Percentiles rank a stretch among this genome's conserved stretches.
Evolutionary conservation across 2,113 vertebrate genomes (phyloP).

Genomic region (Corythornis madagascariensis): DNA sequence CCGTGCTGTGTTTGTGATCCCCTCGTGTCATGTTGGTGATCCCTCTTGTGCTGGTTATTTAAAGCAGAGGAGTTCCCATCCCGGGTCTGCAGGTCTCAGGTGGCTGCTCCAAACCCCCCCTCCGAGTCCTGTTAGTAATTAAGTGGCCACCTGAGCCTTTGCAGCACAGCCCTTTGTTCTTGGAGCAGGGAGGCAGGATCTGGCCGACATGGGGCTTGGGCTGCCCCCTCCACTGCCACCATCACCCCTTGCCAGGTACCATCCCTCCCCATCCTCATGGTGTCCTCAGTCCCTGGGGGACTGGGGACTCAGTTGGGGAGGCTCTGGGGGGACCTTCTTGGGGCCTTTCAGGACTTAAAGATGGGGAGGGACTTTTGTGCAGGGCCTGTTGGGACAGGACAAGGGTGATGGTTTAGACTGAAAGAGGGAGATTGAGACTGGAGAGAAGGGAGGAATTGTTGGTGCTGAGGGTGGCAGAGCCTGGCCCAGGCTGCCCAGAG

Average conservation of each 20-base stretch:
- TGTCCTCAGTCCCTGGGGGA: background rate
- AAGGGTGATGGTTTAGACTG: background rate
- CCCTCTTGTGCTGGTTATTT: background rate
- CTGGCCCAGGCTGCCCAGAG: background rate
- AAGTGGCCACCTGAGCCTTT: background rate
- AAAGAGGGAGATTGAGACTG: background rate
- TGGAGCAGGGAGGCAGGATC: background rate
- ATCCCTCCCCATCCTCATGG: background rate
- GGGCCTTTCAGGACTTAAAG: background rate
- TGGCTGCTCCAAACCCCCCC: background rate
- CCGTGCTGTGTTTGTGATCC: background rate
- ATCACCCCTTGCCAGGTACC: accelerated
- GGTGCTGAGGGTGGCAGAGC: no score
- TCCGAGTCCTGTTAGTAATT: background rate
- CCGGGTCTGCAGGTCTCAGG: background rate
- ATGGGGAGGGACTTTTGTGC: background rate
- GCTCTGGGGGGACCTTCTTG: background rate
- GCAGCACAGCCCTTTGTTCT: conserved; percentile 23
- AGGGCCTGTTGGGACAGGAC: background rate
- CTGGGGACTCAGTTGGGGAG: background rate
- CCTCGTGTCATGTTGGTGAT: no score
- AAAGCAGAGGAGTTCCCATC: background rate
- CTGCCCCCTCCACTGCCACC: background rate
- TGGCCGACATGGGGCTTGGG: accelerated
- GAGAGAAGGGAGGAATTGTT: background rate